These are phyloP conservation scores for Ginglymostoma cirratum DNA, from an alignment of 2,113 vertebrate genomes.

Conservation along the genomic window DNA sequence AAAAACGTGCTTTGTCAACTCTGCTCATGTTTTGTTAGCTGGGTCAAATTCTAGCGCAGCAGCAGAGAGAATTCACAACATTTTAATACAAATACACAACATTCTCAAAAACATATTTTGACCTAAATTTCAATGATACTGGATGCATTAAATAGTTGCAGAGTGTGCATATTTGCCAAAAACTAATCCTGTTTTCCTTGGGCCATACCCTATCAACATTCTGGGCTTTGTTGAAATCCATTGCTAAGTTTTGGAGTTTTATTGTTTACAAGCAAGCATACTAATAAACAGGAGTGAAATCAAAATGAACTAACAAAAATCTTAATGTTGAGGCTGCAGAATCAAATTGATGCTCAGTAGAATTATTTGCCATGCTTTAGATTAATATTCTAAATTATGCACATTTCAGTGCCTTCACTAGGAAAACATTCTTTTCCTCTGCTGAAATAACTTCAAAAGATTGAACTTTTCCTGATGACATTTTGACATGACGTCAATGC, in stretches of 20 bases:
- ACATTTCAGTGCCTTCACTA: not conserved
- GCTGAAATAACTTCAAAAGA: not conserved
- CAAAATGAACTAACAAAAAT: not conserved
- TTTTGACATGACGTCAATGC: not conserved
- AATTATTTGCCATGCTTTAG: not conserved
- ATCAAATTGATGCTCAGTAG: not conserved
- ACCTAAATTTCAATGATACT: not conserved
- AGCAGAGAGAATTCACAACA: not conserved
- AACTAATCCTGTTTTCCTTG: not conserved
- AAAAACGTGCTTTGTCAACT: not conserved
- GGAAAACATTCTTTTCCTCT: too few species aligned
- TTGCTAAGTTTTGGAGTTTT: not conserved
- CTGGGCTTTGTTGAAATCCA: not conserved
- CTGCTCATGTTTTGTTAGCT: not conserved
- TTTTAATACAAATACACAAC: not conserved
- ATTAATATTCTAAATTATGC: not conserved
- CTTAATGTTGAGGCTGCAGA: not conserved
- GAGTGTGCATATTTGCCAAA: not conserved
- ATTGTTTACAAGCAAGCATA: not conserved
- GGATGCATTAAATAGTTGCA: not conserved
- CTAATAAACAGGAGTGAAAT: not conserved
- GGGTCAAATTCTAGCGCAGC: not conserved
- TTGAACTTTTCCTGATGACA: not conserved
- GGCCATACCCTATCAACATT: not conserved
- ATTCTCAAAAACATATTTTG: not conserved